These are phyloP conservation scores for honey bee (Apis mellifera) DNA, from an alignment of 1,140 invertebrate genomes.

Conservation along the genomic window DNA sequence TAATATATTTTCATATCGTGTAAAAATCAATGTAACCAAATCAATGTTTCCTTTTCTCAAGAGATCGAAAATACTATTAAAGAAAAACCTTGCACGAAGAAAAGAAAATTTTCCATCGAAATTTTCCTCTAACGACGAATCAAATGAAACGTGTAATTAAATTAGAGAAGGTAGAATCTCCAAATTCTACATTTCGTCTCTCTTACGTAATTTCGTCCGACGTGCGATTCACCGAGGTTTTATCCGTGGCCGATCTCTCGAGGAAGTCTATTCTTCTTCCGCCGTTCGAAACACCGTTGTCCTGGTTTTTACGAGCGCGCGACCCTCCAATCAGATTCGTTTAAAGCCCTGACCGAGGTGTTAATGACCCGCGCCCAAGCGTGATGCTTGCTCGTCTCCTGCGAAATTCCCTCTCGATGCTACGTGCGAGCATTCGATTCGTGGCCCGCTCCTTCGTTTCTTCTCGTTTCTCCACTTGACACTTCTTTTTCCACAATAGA, in stretches of 20 bases:
- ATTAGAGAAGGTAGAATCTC: background rate
- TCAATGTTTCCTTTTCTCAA: too few species aligned
- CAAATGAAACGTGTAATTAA: background rate
- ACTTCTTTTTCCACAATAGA: too few species aligned
- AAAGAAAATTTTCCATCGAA: too few species aligned
- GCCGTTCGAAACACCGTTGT: background rate
- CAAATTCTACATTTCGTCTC: background rate
- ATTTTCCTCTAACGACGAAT: background rate
- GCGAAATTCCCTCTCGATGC: slow-evolving; percentile 38
- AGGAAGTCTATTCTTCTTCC: slow-evolving; percentile 33
- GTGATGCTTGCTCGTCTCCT: background rate
- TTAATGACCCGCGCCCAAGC: slow-evolving; percentile 42
- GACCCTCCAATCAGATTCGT: slow-evolving; percentile 39
- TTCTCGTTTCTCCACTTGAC: too few species aligned
- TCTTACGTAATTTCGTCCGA: slow-evolving; percentile 33
- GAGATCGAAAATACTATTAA: too few species aligned
- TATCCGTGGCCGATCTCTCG: slow-evolving; percentile 35
- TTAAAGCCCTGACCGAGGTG: slow-evolving; percentile 41
- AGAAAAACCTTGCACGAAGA: too few species aligned
- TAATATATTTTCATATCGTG: too few species aligned
- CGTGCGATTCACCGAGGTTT: slow-evolving; percentile 28
- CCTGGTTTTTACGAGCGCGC: slow-evolving; percentile 23
- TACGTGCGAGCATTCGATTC: background rate
- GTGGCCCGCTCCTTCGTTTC: too few species aligned
- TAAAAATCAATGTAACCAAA: too few species aligned